These are phyloP conservation scores for Panorpa germanica DNA, from an alignment of 2,888 invertebrate species.

Conservation along the genomic window DNA sequence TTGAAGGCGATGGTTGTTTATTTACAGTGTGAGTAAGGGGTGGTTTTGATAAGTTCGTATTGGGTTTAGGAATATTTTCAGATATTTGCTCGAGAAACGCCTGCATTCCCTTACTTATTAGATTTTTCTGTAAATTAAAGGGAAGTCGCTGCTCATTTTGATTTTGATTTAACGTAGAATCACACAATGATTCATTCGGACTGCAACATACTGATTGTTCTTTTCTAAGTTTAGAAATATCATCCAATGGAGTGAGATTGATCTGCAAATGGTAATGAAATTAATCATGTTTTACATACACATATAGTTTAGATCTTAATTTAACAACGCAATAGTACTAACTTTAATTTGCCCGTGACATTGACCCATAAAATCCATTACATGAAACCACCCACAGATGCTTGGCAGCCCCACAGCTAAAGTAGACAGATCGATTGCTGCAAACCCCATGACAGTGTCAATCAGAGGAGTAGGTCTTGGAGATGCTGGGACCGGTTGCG, in stretches of 20 bases:
- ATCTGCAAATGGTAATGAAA: too few relatives aligned
- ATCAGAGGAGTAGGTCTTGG: constrained; percentile 28
- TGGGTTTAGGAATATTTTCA: not conserved
- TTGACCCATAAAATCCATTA: constrained; percentile 34
- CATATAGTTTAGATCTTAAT: too few relatives aligned
- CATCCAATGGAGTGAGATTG: too few relatives aligned
- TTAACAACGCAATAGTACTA: constrained; percentile 12
- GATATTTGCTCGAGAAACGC: too few relatives aligned
- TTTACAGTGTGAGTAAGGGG: constrained; percentile 8
- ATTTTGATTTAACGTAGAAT: too few relatives aligned
- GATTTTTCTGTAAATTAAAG: too few relatives aligned
- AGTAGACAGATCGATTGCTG: constrained; percentile 34
- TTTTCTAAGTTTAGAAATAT: too few relatives aligned
- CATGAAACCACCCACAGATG: constrained; percentile 41
- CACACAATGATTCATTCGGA: too few relatives aligned
- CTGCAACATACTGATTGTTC: too few relatives aligned
- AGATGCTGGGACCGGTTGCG: constrained; percentile 20
- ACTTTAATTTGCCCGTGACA: constrained; percentile 42
- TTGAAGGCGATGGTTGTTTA: constrained; percentile 12
- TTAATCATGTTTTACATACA: too few relatives aligned
- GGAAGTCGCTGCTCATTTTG: too few relatives aligned
- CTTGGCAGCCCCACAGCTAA: constrained; percentile 28
- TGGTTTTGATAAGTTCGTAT: constrained; percentile 14
- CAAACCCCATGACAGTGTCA: constrained; percentile 38
- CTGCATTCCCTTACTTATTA: too few relatives aligned